Percentiles rank a stretch among this genome's conserved stretches.
phyloP scores from a whole-genome alignment of 2,113 vertebrate genomes.

The Odontesthes bonariensis region DNA sequence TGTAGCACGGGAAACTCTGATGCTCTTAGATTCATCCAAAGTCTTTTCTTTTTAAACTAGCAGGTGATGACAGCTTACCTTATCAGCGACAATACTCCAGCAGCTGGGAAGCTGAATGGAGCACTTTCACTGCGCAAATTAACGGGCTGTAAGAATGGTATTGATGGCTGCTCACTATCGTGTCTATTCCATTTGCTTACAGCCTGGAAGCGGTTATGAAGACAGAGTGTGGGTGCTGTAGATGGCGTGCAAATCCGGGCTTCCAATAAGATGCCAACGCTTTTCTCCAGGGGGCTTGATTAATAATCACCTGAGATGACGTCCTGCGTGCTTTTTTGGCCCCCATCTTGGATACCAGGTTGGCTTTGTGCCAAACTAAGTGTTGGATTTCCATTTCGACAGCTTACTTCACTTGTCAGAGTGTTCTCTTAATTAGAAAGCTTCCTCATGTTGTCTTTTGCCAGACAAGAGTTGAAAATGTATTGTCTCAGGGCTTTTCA shows the following conservation, averaged over 20 bases:
- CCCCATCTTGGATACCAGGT: slow-evolving; percentile 56
- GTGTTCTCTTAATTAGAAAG: slow-evolving; percentile 78
- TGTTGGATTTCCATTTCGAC: slow-evolving; percentile 78
- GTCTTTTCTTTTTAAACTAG: slow-evolving; percentile 22
- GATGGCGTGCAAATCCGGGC: slow-evolving; percentile 4
- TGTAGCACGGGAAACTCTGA: slow-evolving; percentile 36
- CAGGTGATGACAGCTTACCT: slow-evolving; percentile 31
- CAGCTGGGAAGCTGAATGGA: slow-evolving; percentile 27
- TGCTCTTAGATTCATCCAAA: slow-evolving; percentile 30
- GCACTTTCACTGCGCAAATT: slow-evolving; percentile 48
- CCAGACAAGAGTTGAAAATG: slow-evolving; percentile 61
- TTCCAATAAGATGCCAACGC: slow-evolving; percentile 39
- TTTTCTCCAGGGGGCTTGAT: slow-evolving; percentile 53
- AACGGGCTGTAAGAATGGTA: slow-evolving; percentile 56
- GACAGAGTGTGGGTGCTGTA: slow-evolving; percentile 41
- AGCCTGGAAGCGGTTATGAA: slow-evolving; percentile 35
- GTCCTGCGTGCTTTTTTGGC: slow-evolving; percentile 45
- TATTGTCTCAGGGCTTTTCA: slow-evolving; percentile 75
- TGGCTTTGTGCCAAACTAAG: slow-evolving; percentile 62
- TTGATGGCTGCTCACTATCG: slow-evolving; percentile 26
- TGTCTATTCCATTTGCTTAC: slow-evolving; percentile 35
- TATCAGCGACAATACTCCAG: slow-evolving; percentile 34
- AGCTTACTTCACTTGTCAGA: slow-evolving; percentile 69
- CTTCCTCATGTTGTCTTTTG: slow-evolving; percentile 50
- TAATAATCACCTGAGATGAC: slow-evolving; percentile 68